Evolutionary conservation across 2,797 vertebrate genomes (phyloP).

Genomic region (Carcharodon carcharias): DNA sequence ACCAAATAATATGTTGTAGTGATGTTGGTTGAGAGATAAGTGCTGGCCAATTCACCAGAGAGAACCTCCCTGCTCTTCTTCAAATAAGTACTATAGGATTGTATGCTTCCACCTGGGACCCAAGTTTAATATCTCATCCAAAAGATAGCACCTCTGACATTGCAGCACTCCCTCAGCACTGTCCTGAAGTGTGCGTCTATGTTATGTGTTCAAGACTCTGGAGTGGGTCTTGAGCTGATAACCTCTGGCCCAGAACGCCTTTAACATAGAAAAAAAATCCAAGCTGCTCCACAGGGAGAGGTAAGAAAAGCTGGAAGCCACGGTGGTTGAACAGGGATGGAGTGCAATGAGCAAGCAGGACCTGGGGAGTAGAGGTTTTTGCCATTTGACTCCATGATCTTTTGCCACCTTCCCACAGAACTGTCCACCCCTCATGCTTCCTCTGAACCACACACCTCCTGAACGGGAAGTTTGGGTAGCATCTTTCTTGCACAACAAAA

Average conservation of each 20-base stretch:
- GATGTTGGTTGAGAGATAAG: background rate
- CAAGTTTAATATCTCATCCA: background rate
- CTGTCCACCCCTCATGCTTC: no score
- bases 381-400: background rate
- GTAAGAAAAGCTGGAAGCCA: background rate
- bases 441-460: background rate
- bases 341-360: background rate
- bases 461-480: no score
- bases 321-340: background rate
- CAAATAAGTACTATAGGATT: background rate
- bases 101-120: background rate
- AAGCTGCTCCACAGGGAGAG: background rate
- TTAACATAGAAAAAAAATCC: background rate
- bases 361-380: background rate
- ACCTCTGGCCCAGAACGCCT: background rate
- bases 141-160: background rate
- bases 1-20: background rate
- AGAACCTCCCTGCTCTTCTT: background rate
- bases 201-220: background rate
- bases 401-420: background rate
- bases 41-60: background rate
- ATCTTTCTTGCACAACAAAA: background rate
- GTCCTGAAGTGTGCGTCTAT: background rate
- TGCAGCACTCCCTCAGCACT: background rate
- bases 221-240: background rate